Evolutionary conservation across 2,797 vertebrate genomes (phyloP).

Genomic region (Apodemus agrarius): DNA sequence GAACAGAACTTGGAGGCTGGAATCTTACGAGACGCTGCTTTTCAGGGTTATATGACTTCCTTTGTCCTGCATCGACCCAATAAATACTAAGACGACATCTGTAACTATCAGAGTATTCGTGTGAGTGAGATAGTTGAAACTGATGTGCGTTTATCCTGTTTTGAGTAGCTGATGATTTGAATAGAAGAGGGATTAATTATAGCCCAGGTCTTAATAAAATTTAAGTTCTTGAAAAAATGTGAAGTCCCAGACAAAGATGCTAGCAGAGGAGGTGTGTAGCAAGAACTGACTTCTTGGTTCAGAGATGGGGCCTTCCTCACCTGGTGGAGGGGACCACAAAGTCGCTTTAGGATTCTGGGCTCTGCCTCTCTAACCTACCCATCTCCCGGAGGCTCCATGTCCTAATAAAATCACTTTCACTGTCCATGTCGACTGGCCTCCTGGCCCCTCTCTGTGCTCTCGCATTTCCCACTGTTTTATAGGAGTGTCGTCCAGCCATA

Average conservation of each 20-base stretch:
- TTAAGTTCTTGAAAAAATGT: not conserved
- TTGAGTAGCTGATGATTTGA: not conserved
- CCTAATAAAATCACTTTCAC: not conserved
- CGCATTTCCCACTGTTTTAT: not conserved
- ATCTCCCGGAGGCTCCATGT: not conserved
- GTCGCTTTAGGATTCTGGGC: not conserved
- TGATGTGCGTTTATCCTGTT: not conserved
- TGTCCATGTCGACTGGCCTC: not conserved
- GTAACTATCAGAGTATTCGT: not conserved
- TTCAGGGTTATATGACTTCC: slow-evolving; percentile 35
- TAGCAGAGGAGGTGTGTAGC: not conserved
- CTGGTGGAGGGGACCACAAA: not conserved
- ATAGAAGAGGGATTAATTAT: not conserved
- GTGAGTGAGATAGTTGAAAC: not conserved
- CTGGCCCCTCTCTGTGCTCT: not conserved
- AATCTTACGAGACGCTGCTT: slow-evolving; percentile 24
- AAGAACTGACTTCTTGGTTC: not conserved
- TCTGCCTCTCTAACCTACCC: not conserved
- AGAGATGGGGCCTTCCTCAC: not conserved
- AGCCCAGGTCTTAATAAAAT: not conserved
- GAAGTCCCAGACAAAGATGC: not conserved
- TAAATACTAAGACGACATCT: not conserved
- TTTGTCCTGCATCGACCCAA: not conserved
- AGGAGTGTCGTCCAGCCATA: not conserved
- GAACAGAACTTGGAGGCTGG: not conserved